These are phyloP conservation scores for Dexiosoma caninum DNA, from an alignment of 2,888 invertebrate genomes.

Conservation along the genomic window DNA sequence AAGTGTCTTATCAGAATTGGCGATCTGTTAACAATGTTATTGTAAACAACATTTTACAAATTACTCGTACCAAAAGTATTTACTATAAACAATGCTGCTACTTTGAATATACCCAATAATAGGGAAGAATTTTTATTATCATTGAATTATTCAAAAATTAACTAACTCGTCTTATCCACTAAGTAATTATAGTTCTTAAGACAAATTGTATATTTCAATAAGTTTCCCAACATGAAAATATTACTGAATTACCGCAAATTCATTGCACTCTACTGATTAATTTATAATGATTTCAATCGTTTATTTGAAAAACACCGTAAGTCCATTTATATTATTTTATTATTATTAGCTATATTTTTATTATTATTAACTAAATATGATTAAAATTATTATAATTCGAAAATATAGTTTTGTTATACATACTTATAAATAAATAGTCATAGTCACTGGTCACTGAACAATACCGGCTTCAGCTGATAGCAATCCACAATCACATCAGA, in stretches of 20 bases:
- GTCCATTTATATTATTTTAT: too few relatives aligned
- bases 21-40: conserved; percentile 68
- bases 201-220: background rate
- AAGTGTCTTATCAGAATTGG: conserved; percentile 71
- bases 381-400: too few relatives aligned
- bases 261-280: background rate
- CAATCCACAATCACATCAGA: too few relatives aligned
- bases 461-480: too few relatives aligned
- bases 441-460: too few relatives aligned
- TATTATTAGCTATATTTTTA: too few relatives aligned
- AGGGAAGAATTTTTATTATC: background rate
- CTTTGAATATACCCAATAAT: background rate
- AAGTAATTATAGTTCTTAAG: background rate
- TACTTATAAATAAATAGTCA: too few relatives aligned
- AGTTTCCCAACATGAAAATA: background rate
- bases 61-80: conserved; percentile 16
- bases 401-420: too few relatives aligned
- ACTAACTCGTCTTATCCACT: background rate
- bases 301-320: background rate
- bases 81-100: background rate
- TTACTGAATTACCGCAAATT: too few relatives aligned
- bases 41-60: conserved; percentile 47
- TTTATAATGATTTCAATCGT: background rate
- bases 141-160: background rate
- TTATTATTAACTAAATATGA: too few relatives aligned